Evolutionary conservation across 2,113 vertebrate species (phyloP).

Genomic region (Willisornis vidua): DNA sequence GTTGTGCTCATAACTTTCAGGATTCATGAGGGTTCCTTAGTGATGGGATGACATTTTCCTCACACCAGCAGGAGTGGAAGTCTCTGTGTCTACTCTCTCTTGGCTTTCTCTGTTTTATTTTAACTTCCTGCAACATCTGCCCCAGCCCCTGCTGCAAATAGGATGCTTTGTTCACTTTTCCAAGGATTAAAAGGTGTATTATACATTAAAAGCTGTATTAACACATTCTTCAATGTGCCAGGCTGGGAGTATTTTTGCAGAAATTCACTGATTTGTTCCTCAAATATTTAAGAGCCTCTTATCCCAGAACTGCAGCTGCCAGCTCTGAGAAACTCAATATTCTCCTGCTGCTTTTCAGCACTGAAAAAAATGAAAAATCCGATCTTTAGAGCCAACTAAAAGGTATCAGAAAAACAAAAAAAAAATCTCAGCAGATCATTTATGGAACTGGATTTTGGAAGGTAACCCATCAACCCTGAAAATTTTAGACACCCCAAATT

Average conservation of each 20-base stretch:
- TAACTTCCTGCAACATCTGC: background rate
- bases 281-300: background rate
- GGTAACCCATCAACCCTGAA: constrained; percentile 83
- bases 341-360: constrained; percentile 41
- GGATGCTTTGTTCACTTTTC: background rate
- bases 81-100: background rate
- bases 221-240: background rate
- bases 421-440: constrained; percentile 36
- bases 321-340: background rate
- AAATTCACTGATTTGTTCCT: background rate
- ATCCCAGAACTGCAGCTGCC: background rate
- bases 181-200: background rate
- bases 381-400: constrained; percentile 49
- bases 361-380: background rate
- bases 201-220: background rate
- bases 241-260: background rate
- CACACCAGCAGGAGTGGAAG: background rate
- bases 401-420: background rate
- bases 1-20: constrained; percentile 81
- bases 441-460: constrained; percentile 64
- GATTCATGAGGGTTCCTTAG: constrained; percentile 78
- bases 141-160: background rate
- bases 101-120: background rate
- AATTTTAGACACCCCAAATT: constrained; percentile 75
- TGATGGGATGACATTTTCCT: background rate